These are phyloP conservation scores for Idris sp. DNA, from an alignment of 1,140 invertebrate species.

Conservation along the genomic window DNA sequence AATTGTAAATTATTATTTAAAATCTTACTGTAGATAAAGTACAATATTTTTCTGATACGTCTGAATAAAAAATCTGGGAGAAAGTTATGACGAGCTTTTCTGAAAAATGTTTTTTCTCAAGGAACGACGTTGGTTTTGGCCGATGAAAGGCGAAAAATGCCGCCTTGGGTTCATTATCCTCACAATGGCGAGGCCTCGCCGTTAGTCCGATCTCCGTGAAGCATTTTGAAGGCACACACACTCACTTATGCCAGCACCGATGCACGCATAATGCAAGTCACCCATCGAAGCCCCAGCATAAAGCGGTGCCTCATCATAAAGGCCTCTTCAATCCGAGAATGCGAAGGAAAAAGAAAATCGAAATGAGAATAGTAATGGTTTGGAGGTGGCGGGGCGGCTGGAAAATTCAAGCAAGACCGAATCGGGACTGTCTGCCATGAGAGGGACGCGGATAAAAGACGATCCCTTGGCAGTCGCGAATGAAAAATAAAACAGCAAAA, in stretches of 20 bases:
- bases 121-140: no score
- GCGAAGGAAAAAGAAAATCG: constrained; percentile 66
- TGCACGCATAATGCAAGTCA: constrained; percentile 71
- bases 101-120: no score
- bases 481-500: constrained; percentile 56
- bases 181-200: constrained; percentile 65
- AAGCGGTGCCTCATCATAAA: constrained; percentile 71
- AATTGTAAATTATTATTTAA: no score
- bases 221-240: constrained; percentile 48
- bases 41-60: no score
- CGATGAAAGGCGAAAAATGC: constrained; percentile 69
- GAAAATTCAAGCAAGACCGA: no score
- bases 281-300: constrained; percentile 66
- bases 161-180: constrained; percentile 72
- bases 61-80: no score
- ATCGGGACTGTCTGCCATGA: no score
- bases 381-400: constrained; percentile 2
- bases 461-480: no score
- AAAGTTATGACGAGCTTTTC: no score
- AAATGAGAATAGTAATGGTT: constrained; percentile 65
- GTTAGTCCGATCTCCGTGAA: constrained; percentile 36
- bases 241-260: constrained; percentile 53
- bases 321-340: constrained; percentile 69
- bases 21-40: no score
- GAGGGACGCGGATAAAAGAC: constrained; percentile 6